These are phyloP conservation scores for Acropternis orthonyx DNA, from an alignment of 2,797 vertebrate genomes.

Conservation along the genomic window DNA sequence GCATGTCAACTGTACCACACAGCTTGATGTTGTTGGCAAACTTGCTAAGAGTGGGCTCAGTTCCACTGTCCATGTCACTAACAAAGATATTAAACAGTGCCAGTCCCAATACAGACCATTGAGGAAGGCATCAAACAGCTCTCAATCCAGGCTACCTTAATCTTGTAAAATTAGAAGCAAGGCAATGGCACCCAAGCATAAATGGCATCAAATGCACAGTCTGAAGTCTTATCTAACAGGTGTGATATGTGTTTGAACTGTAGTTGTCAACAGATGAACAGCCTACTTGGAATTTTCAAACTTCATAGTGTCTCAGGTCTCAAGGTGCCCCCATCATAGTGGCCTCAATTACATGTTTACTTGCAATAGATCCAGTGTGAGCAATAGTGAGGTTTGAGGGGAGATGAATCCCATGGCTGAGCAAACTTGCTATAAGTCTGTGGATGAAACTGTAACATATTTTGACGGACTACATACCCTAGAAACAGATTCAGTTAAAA, in stretches of 20 bases:
- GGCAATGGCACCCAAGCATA: background rate
- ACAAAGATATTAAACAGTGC: background rate
- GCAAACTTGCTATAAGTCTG: background rate
- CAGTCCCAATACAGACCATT: accelerated
- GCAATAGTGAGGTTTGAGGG: accelerated
- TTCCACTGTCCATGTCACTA: background rate
- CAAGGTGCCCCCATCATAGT: accelerated
- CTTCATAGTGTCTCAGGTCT: background rate
- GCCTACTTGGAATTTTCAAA: background rate
- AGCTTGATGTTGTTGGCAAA: background rate
- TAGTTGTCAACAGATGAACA: background rate
- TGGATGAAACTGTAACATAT: background rate
- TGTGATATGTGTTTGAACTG: background rate
- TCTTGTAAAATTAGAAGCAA: background rate
- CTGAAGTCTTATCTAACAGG: background rate
- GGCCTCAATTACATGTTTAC: background rate
- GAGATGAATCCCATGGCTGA: background rate
- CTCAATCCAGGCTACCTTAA: background rate
- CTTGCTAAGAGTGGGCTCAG: background rate
- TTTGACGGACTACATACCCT: background rate
- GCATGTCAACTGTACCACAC: background rate
- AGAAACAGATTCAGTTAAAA: background rate
- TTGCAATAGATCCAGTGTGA: background rate
- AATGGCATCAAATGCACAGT: background rate
- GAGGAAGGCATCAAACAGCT: background rate